Evolutionary conservation across 2,888 invertebrate genomes (phyloP), one percentile per base, ranked within the genome.

Genomic region (Drosophila colorata): DNA sequence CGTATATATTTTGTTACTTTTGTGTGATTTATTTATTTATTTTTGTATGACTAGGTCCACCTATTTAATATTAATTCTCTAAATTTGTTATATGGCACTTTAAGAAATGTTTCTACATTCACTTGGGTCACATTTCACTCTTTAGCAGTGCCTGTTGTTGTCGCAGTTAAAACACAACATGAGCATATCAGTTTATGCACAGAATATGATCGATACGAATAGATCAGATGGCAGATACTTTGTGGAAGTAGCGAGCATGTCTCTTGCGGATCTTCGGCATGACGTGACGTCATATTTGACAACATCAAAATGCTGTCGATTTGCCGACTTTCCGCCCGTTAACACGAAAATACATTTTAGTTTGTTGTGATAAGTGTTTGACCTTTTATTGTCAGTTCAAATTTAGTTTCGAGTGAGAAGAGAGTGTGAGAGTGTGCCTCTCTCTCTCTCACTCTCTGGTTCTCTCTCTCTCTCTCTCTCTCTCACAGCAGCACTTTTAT

Each of bases 281-380:
- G 33, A 7, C 28, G 9, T 33, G 47, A 40, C 51, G 38, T 47
- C 47, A 48, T 38, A 46, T 7, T 38, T 37, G 33, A 33, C 43
- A 57, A 16, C 40, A 51, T 58, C 13, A 28, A 40, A 44, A 28
- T 18, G 33, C 11, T 33, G 49, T 38, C 41, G 33, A 69, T 52
- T 56, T 18, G 38, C 20, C 40, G 48, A 18, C 20, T 44, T 20
- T 20, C 9, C n/a, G 48, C 16, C 18, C 35, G 11, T 35, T 48
- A 5, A 47, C 37, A 48, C 63, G 44, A 23, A 61, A 52, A 74
- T 14, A 52, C 48, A 53, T 66, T 60, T 61, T 65, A 52, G 64
- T 65, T 73, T 69, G 48, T 37, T 70, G 55, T 67, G 78, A 80
- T 78, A 80, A 78, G 73, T 80, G 43, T 69, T 63, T 78, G 78